Percentiles rank a stretch among this genome's conserved stretches.
Evolutionary conservation across 2,888 invertebrate species (phyloP).

Genomic region (Drosophila buzzatii): DNA sequence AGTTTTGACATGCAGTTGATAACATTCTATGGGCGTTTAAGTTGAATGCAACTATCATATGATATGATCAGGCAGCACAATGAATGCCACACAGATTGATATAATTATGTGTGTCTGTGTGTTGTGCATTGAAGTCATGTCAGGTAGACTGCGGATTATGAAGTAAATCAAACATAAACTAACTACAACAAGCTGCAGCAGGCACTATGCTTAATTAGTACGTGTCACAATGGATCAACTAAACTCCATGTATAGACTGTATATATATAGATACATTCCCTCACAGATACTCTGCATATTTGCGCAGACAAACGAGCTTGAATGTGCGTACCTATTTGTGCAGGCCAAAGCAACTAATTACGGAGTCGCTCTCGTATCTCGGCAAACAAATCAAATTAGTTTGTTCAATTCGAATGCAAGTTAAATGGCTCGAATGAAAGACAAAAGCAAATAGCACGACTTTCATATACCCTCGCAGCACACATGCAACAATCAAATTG

Average conservation of each 20-base stretch:
- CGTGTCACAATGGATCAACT: conserved; percentile 6
- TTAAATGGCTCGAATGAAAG: conserved; percentile 32
- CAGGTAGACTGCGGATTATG: conserved; percentile 32
- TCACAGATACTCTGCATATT: not conserved
- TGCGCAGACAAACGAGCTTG: conserved; percentile 1
- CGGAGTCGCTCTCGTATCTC: conserved; percentile 35
- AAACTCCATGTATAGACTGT: not conserved
- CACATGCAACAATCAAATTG: not conserved
- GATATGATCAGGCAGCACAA: conserved; percentile 37
- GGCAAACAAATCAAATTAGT: conserved; percentile 61
- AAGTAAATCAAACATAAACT: conserved; percentile 29
- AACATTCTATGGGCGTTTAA: conserved; percentile 67
- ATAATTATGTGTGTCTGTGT: not conserved
- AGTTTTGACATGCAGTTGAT: conserved; percentile 70
- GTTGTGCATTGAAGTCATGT: too few species aligned
- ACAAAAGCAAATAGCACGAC: not conserved
- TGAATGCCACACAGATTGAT: conserved; percentile 35
- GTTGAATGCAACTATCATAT: conserved; percentile 23
- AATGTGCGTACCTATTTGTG: conserved; percentile 6
- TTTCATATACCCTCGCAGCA: not conserved
- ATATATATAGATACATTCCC: not conserved
- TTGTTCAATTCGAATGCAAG: conserved; percentile 41
- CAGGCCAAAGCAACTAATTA: conserved; percentile 47
- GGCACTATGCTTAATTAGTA: conserved; percentile 36
- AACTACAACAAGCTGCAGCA: conserved; percentile 2